These are phyloP conservation scores for Melospiza melodia DNA, from an alignment of 2,113 vertebrate genomes.

Conservation along the genomic window DNA sequence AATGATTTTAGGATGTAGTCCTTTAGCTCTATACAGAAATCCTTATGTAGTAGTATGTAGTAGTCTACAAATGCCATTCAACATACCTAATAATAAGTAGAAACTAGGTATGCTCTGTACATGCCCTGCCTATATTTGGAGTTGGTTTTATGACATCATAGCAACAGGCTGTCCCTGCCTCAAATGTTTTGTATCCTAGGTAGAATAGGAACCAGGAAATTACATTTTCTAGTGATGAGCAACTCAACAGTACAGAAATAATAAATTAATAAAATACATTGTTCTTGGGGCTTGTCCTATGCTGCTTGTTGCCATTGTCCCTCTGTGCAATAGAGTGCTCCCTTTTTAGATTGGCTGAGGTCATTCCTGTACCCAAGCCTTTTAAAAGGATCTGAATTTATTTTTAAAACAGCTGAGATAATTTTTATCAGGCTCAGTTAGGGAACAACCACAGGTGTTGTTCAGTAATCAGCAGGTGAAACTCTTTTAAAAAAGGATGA, in stretches of 20 bases:
- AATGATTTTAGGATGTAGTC: not conserved
- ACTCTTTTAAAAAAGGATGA: not conserved
- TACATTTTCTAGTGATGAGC: not conserved
- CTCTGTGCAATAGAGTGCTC: not conserved
- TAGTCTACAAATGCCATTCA: not conserved
- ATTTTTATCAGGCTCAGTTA: not conserved
- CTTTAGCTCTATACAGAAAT: not conserved
- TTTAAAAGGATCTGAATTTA: not conserved
- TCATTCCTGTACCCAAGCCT: not conserved
- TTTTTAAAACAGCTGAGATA: not conserved
- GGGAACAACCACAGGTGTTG: not conserved
- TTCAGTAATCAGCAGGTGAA: not conserved
- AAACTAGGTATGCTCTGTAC: not conserved
- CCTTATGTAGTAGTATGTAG: not conserved
- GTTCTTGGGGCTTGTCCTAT: not conserved
- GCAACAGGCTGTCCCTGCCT: not conserved
- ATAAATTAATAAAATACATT: not conserved
- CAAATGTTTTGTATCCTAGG: not conserved
- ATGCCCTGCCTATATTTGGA: not conserved
- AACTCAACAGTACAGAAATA: not conserved
- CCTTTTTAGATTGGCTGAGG: not conserved
- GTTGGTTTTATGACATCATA: not conserved
- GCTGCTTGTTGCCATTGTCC: not conserved
- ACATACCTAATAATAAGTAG: fast-evolving
- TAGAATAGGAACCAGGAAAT: not conserved